These are phyloP conservation scores for Channa striata DNA, from an alignment of 2,797 vertebrate species.

Conservation along the genomic window DNA sequence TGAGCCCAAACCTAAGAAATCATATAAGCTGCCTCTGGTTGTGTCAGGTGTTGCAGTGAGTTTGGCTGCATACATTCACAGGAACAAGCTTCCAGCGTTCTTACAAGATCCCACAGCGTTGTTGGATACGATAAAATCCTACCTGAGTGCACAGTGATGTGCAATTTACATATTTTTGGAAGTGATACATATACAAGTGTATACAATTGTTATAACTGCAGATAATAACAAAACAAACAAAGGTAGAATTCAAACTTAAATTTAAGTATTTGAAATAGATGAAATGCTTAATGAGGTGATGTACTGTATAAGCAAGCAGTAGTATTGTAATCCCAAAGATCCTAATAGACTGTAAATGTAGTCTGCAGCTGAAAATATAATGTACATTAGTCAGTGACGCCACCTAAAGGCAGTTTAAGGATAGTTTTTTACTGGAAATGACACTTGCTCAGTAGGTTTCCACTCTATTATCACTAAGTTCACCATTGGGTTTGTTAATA, in stretches of 20 bases:
- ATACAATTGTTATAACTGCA: not conserved
- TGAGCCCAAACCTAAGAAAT: conserved; percentile 18
- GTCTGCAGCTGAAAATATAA: not conserved
- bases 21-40: conserved; percentile 50
- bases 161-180: not conserved
- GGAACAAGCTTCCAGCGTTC: conserved; percentile 41
- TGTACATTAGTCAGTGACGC: conserved; percentile 7
- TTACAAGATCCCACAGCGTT: conserved; percentile 67
- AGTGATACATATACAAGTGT: not conserved
- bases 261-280: not conserved
- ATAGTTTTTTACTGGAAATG: no score
- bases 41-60: conserved; percentile 59
- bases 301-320: no score
- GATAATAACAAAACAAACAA: no score
- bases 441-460: not conserved
- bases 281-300: not conserved
- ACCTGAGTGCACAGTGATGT: conserved; percentile 49
- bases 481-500: not conserved
- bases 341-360: not conserved
- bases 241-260: not conserved
- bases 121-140: conserved; percentile 62
- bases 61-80: conserved; percentile 54
- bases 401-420: conserved; percentile 33
- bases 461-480: not conserved
- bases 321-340: not conserved